Evolutionary conservation across 2,797 vertebrate genomes (phyloP), one percentile per base, ranked within the genome.

Genomic region (Galagoides demidoff): DNA sequence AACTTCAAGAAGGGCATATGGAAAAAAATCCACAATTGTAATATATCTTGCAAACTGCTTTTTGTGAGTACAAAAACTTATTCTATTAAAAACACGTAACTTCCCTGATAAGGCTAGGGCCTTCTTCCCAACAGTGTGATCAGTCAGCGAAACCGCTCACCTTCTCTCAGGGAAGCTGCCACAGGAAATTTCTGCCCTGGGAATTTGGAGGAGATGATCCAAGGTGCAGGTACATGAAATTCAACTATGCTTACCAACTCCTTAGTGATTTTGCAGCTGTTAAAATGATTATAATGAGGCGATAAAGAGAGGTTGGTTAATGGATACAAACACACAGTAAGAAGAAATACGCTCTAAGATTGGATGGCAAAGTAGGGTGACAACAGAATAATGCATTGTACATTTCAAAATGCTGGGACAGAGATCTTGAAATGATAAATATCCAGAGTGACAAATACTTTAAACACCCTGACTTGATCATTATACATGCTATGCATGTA

Each of bases 1-100:
- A 34, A 57, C 63, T 96, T 79, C 39, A 43, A 93, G 16, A 70
- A 91, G 12, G 14, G 7, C 20, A 31, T 74, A 19, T n/a, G 7
- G 66, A 27, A n/a, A 66, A 61, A 92, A 94, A 94, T 64, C 16
- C 25, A 61, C 22, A 94, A 57, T 49, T 74, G 25, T 6, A 55
- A 43, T 66, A 7, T 81, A 71, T 52, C 13, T 93, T 92, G 43
- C 34, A 86, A 96, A 88, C n/a, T 61, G 29, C 34, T 90, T 78
- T 89, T 90, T 74, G 64, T n/a, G 83, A 87, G 74, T 91, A 83
- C 64, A 70, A 88, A 97, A 92, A 94, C 63, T 64, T 43, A 49
- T 87, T 92, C 25, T 83, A 52, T 95, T 76, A 76, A 87, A 87
- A 95, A 85, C 43, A 59, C 23, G 4, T 61, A 52, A 25, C 87